Conservation (phyloP, 2,888 invertebrate species). For the Agrilus mali region DNA sequence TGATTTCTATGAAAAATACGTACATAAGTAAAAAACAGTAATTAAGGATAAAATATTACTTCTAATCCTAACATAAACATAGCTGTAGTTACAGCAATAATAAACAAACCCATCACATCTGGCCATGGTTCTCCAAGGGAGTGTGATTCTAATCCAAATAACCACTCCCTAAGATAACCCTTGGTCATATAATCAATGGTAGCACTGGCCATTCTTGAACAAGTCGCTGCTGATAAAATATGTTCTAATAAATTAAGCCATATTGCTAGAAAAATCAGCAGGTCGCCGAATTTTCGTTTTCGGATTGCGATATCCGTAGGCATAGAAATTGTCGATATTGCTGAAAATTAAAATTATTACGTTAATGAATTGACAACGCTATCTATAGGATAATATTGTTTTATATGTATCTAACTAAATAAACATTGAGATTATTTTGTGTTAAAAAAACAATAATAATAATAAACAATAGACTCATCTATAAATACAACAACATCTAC, state of each 20-base stretch:
- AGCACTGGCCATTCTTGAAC: constrained; percentile 47
- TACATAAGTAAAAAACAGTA: neutral
- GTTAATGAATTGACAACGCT: constrained; percentile 8
- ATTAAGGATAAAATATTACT: constrained; percentile 26
- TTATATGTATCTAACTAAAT: constrained; percentile 5
- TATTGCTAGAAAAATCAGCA: constrained; percentile 43
- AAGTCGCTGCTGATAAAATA: constrained; percentile 46
- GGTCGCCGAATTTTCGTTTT: constrained; percentile 38
- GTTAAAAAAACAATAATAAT: too few species aligned
- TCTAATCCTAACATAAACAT: constrained; percentile 53
- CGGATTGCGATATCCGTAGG: constrained; percentile 23
- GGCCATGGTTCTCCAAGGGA: constrained; percentile 50
- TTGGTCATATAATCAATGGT: constrained; percentile 50
- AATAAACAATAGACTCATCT: too few species aligned
- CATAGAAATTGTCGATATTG: constrained; percentile 19
- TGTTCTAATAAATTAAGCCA: constrained; percentile 48
- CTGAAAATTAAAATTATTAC: constrained; percentile 12
- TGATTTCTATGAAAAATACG: constrained; percentile 25
- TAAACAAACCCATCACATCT: constrained; percentile 48
- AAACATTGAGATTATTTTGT: too few species aligned
- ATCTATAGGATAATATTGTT: constrained; percentile 8
- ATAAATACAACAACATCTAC: too few species aligned
- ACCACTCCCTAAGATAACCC: constrained; percentile 44
- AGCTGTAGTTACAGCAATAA: constrained; percentile 45
- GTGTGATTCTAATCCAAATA: constrained; percentile 45